Evolutionary conservation across 1,140 invertebrate species (phyloP).

Genomic region (Lucilia sericata): DNA sequence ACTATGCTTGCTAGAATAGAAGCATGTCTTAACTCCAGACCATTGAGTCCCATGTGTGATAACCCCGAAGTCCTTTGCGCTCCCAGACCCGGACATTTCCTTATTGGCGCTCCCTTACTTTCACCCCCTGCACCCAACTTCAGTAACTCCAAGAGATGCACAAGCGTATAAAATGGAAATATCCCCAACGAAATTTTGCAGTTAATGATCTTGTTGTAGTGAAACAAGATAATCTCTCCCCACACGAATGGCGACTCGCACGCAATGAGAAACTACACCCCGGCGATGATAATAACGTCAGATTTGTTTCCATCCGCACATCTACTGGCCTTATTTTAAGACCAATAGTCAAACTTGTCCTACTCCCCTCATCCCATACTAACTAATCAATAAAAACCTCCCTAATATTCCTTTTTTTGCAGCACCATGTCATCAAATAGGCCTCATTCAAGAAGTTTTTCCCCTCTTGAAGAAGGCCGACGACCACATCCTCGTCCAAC

Average conservation of each 20-base stretch:
- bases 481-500: too few species aligned
- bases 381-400: too few species aligned
- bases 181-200: not conserved
- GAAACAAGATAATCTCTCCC: not conserved
- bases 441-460: too few species aligned
- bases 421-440: too few species aligned
- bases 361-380: not conserved
- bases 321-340: not conserved
- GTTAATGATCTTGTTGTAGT: conserved; percentile 22
- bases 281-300: not conserved
- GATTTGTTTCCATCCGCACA: not conserved
- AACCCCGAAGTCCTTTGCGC: not conserved
- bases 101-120: not conserved
- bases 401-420: too few species aligned
- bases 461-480: too few species aligned
- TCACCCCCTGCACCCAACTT: conserved; percentile 9
- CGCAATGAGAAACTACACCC: not conserved
- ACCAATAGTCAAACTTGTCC: conserved; percentile 17
- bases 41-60: not conserved
- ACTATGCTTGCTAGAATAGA: conserved; percentile 10
- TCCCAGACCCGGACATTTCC: not conserved
- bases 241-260: conserved; percentile 1
- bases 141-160: not conserved
- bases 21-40: conserved; percentile 8
- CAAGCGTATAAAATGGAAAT: not conserved